These are phyloP conservation scores for Protomyctophum bolini DNA, from an alignment of 2,113 vertebrate genomes.

Conservation along the genomic window DNA sequence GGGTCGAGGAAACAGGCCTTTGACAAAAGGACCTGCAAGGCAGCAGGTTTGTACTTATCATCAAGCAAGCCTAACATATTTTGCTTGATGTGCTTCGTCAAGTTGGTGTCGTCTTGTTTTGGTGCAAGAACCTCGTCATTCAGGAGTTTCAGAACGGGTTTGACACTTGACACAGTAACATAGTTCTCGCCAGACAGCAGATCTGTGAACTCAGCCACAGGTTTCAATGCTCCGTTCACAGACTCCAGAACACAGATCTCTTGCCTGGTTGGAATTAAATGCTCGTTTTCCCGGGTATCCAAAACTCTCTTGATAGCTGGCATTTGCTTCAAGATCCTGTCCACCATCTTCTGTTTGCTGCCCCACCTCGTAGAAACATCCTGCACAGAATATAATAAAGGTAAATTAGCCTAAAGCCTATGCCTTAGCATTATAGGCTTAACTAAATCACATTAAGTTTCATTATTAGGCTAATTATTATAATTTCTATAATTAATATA, in stretches of 20 bases:
- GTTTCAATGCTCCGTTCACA: conserved; percentile 12
- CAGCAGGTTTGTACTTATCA: conserved; percentile 12
- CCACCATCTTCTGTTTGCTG: no score
- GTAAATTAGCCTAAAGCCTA: no score
- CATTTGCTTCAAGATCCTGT: no score
- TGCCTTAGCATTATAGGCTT: conserved; percentile 25
- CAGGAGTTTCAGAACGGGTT: no score
- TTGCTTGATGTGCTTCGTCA: conserved; percentile 23
- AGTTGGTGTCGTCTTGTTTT: conserved; percentile 17
- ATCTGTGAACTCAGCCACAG: conserved; percentile 21
- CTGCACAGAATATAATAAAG: no score
- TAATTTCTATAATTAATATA: conserved; percentile 22
- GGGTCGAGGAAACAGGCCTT: conserved; percentile 23
- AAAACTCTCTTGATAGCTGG: no score
- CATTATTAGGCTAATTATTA: no score
- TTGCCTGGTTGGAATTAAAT: no score
- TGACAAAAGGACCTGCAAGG: conserved; percentile 20
- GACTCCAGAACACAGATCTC: conserved; percentile 21
- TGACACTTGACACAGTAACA: conserved; percentile 1
- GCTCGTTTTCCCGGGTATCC: no score
- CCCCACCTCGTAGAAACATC: no score
- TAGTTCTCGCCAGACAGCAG: conserved; percentile 18
- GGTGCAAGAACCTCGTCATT: conserved; percentile 9
- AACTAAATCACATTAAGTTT: no score
- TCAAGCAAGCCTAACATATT: conserved; percentile 26